phyloP scores from a whole-genome alignment of 23 tunicate species.

The Oikopleura albicans region DNA sequence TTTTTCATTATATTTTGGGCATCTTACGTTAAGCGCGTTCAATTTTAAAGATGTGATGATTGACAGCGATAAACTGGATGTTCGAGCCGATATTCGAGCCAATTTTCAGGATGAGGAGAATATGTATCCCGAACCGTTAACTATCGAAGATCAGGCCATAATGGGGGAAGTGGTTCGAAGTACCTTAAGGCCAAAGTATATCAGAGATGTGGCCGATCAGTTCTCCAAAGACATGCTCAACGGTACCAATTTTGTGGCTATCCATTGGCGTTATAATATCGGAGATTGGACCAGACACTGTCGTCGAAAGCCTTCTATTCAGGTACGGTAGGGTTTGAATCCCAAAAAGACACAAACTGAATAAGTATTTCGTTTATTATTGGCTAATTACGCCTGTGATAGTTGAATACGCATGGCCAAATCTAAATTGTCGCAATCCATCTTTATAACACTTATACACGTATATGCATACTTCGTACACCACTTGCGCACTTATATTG shows the following conservation, averaged over 20 bases:
- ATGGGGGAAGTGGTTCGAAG: not conserved
- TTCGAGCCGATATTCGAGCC: not conserved
- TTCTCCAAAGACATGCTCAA: not conserved
- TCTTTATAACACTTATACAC: too few relatives aligned
- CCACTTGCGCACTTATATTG: too few relatives aligned
- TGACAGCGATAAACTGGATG: not conserved
- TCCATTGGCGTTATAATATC: conserved; percentile 1
- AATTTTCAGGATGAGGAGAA: not conserved
- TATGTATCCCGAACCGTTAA: not conserved
- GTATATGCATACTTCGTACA: too few relatives aligned
- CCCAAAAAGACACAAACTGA: too few relatives aligned
- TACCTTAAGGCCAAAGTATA: not conserved
- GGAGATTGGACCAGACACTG: conserved; percentile 18
- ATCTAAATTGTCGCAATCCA: too few relatives aligned
- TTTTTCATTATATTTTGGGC: too few relatives aligned
- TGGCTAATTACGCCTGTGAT: too few relatives aligned
- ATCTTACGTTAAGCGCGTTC: too few relatives aligned
- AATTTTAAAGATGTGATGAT: conserved; percentile 12
- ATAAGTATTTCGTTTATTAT: too few relatives aligned
- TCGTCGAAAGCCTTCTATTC: not conserved
- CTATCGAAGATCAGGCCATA: not conserved
- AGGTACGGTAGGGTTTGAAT: too few relatives aligned
- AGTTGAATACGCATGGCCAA: too few relatives aligned
- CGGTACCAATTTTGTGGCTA: not conserved
- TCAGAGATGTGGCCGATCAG: not conserved